Evolutionary conservation across 2,797 vertebrate species (phyloP).

Genomic region (Typhlichthys subterraneus): DNA sequence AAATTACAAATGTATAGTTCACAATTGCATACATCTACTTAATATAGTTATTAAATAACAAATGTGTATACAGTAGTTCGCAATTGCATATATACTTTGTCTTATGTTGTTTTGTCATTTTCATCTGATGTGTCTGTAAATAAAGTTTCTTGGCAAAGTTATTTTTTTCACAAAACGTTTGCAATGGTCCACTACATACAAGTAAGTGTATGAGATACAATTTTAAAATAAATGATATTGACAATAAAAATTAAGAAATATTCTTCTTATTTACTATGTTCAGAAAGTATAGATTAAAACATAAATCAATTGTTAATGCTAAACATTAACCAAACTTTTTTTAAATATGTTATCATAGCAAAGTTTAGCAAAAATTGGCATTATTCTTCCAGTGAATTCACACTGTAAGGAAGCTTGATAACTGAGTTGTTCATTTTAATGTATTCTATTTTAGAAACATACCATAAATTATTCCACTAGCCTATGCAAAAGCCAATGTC

Average conservation of each 20-base stretch:
- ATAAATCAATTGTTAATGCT: too few relatives aligned
- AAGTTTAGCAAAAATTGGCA: too few relatives aligned
- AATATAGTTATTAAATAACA: slow-evolving; percentile 24
- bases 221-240: not conserved
- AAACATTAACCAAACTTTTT: too few relatives aligned
- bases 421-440: too few relatives aligned
- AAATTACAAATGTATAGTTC: slow-evolving; percentile 38
- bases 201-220: slow-evolving; percentile 57
- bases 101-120: slow-evolving; percentile 22
- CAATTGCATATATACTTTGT: slow-evolving; percentile 27
- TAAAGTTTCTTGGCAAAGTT: slow-evolving; percentile 32
- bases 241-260: not conserved
- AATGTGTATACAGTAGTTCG: slow-evolving; percentile 18
- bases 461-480: too few relatives aligned
- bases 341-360: too few relatives aligned
- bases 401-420: too few relatives aligned
- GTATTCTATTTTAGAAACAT: too few relatives aligned
- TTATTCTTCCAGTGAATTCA: too few relatives aligned
- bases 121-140: slow-evolving; percentile 42
- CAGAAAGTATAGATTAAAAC: too few relatives aligned
- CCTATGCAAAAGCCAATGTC: too few relatives aligned
- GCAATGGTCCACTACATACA: slow-evolving; percentile 46
- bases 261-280: not conserved
- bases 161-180: slow-evolving; percentile 32
- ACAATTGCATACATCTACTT: slow-evolving; percentile 24